A percentile compares a stretch with the other conserved stretches of the same genome.
Conservation (phyloP, 2,113 vertebrate species). For the Dolichotis patagonum region DNA sequence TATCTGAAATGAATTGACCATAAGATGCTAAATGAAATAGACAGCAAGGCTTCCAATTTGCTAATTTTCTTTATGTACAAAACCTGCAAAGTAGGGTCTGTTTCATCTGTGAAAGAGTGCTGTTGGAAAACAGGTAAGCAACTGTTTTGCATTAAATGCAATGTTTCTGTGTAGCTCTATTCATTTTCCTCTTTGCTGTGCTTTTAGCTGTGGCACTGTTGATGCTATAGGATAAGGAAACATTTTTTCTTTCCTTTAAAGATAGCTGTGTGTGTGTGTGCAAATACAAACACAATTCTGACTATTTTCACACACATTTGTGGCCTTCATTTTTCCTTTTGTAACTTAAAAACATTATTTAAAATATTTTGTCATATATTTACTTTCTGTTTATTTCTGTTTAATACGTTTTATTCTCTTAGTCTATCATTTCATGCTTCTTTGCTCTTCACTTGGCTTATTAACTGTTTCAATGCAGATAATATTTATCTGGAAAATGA, state of each 20-base stretch:
- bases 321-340: conserved; percentile 82
- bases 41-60: neutral
- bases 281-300: conserved; percentile 83
- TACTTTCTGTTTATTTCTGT: conserved; percentile 74
- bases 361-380: conserved; percentile 80
- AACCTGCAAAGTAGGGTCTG: conserved; percentile 72
- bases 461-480: conserved; percentile 86
- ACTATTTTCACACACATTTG: conserved; percentile 87
- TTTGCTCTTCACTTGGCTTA: conserved; percentile 82
- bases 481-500: conserved; percentile 82
- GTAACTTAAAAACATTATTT: conserved; percentile 81
- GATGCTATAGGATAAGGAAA: conserved; percentile 92
- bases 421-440: conserved; percentile 87
- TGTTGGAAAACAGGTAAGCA: conserved; percentile 87
- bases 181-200: conserved; percentile 78
- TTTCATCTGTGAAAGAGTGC: conserved; percentile 85
- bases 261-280: conserved; percentile 78
- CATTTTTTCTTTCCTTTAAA: conserved; percentile 73
- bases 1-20: conserved; percentile 43
- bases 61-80: conserved; percentile 57
- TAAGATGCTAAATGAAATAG: conserved; percentile 59
- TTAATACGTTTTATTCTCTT: conserved; percentile 80
- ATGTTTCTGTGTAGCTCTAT: conserved; percentile 72
- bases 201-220: conserved; percentile 91
- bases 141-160: conserved; percentile 53